Conservation (phyloP, 2,888 invertebrate species). For the Stegophylla sp. region DNA sequence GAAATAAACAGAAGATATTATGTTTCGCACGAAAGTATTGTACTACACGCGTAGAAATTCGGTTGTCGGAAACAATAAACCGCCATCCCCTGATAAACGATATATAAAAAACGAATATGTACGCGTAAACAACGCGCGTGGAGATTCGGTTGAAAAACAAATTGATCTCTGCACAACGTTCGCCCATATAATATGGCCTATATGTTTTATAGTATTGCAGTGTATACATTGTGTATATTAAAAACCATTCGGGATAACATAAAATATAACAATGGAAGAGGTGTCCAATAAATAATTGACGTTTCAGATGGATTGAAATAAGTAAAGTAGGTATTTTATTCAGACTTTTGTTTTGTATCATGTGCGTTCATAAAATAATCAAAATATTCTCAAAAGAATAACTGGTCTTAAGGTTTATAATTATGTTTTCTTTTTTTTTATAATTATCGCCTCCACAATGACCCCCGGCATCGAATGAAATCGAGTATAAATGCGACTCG, state of each 20-base stretch:
- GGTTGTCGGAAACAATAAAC: too few species aligned
- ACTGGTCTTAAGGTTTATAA: background rate
- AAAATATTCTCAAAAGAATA: background rate
- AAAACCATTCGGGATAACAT: background rate
- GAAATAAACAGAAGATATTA: too few species aligned
- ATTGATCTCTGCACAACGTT: background rate
- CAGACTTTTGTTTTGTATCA: background rate
- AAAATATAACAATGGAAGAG: background rate
- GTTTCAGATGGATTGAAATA: background rate
- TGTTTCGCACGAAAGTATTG: too few species aligned
- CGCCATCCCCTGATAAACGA: too few species aligned
- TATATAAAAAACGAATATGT: background rate
- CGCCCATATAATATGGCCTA: too few species aligned
- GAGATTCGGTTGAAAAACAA: background rate
- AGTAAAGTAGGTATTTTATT: constrained; percentile 11
- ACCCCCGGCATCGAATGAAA: background rate
- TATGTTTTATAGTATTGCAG: too few species aligned
- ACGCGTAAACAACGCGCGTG: background rate
- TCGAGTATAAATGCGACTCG: background rate
- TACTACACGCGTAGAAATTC: too few species aligned
- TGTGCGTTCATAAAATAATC: background rate
- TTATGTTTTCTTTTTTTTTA: too few species aligned
- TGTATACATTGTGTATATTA: background rate
- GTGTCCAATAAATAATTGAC: constrained; percentile 9
- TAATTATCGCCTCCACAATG: too few species aligned